Percentiles rank a stretch among this genome's conserved stretches.
Conservation (phyloP, 2,888 invertebrate genomes). For the Orthosia gothica region DNA sequence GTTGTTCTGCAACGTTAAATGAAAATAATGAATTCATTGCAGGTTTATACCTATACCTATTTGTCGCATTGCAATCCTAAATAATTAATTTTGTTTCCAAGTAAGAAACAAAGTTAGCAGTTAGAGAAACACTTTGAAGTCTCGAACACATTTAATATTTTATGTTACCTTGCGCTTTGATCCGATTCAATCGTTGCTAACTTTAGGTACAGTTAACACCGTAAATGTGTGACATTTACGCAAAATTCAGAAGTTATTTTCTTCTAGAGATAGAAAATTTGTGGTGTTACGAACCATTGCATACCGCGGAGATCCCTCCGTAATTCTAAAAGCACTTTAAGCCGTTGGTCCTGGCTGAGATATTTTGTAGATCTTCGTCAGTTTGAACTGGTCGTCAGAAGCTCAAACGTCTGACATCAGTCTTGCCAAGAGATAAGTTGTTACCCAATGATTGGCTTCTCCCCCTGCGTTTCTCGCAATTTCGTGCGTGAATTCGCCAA, state of each 20-base stretch:
- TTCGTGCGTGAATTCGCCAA: too few species aligned
- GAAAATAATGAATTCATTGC: not conserved
- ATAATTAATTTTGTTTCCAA: constrained; percentile 40
- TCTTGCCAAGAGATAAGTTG: too few species aligned
- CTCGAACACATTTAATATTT: constrained; percentile 50
- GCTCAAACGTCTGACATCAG: too few species aligned
- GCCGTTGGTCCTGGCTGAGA: too few species aligned
- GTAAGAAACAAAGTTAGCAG: constrained; percentile 31
- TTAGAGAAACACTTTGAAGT: constrained; percentile 31
- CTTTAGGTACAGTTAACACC: constrained; percentile 13
- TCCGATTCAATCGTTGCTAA: constrained; percentile 38
- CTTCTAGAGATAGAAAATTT: not conserved
- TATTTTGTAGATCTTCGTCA: too few species aligned
- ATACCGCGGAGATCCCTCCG: too few species aligned
- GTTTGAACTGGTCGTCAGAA: too few species aligned
- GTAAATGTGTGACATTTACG: not conserved
- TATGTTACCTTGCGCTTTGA: constrained; percentile 51
- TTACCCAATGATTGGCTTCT: too few species aligned
- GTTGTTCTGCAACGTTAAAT: not conserved
- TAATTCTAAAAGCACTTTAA: too few species aligned
- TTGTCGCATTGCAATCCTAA: constrained; percentile 24
- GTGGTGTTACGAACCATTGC: too few species aligned
- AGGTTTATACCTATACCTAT: not conserved
- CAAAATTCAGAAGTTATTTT: not conserved
- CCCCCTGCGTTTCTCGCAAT: too few species aligned